These are phyloP conservation scores for Tympanuchus pallidicinctus DNA, from an alignment of 2,113 vertebrate genomes.

Conservation along the genomic window DNA sequence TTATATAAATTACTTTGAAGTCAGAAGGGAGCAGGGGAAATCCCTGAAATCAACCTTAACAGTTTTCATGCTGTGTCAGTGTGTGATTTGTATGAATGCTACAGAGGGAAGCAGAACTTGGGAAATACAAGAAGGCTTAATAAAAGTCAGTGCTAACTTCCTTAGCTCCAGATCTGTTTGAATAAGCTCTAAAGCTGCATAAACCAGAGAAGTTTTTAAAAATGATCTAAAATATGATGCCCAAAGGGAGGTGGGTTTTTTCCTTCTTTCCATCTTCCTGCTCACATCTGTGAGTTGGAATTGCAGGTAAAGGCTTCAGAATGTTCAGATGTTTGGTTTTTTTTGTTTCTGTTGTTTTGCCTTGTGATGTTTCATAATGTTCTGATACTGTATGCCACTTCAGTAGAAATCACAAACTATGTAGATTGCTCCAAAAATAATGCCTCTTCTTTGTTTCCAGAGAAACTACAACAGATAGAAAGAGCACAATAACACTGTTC, in stretches of 20 bases:
- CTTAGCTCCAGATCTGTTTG: background rate
- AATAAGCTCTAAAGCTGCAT: background rate
- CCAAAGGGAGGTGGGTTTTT: accelerated
- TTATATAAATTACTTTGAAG: background rate
- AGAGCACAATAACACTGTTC: background rate
- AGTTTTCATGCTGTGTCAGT: background rate
- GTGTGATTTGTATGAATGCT: background rate
- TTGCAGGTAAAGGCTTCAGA: background rate
- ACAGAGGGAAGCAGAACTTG: background rate
- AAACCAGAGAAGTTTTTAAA: background rate
- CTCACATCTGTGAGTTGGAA: background rate
- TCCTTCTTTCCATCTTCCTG: background rate
- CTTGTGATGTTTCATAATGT: background rate
- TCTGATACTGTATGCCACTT: background rate
- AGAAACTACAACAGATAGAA: background rate
- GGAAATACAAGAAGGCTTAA: background rate
- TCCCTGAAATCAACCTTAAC: background rate
- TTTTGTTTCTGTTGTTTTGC: background rate
- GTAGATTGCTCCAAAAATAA: background rate
- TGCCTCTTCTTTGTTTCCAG: background rate
- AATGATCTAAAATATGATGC: background rate
- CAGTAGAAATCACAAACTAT: background rate
- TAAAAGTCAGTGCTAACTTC: background rate
- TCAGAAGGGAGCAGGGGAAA: background rate
- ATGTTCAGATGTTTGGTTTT: accelerated